Conservation (phyloP, 2,888 invertebrate genomes). For the Megamerina dolium region DNA sequence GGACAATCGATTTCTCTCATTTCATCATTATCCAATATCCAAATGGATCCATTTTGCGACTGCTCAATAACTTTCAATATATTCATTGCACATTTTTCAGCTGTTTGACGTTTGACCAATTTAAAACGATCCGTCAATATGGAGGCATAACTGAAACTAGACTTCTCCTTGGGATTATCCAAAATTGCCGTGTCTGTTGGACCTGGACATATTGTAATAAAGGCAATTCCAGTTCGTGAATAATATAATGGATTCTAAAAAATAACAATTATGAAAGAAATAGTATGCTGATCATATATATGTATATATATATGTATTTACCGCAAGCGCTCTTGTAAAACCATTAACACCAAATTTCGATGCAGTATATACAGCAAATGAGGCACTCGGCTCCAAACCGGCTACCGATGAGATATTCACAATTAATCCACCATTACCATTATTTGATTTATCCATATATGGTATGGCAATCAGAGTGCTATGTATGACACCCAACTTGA, state of each 20-base stretch:
- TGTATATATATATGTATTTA: slow-evolving; percentile 25
- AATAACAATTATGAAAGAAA: slow-evolving; percentile 3
- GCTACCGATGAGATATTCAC: slow-evolving; percentile 46
- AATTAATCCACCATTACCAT: slow-evolving; percentile 45
- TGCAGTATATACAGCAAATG: slow-evolving; percentile 43
- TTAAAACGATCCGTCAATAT: slow-evolving; percentile 20
- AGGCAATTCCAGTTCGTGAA: slow-evolving; percentile 21
- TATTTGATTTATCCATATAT: slow-evolving; percentile 46
- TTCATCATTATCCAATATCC: slow-evolving; percentile 29
- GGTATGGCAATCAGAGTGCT: slow-evolving; percentile 42
- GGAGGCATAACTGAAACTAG: slow-evolving; percentile 22
- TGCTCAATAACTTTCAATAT: slow-evolving; percentile 26
- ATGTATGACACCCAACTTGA: slow-evolving; percentile 48
- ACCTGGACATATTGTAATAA: slow-evolving; percentile 30
- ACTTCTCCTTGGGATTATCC: slow-evolving; percentile 14
- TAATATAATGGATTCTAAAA: slow-evolving; percentile 20
- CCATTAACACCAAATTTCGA: slow-evolving; percentile 47
- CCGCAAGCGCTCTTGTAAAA: slow-evolving; percentile 41
- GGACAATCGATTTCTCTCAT: slow-evolving; percentile 25
- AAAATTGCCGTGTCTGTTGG: slow-evolving; percentile 22
- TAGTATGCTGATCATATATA: neutral
- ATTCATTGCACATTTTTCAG: slow-evolving; percentile 27
- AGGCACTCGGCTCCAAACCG: slow-evolving; percentile 30
- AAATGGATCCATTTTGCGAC: slow-evolving; percentile 30
- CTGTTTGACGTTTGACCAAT: slow-evolving; percentile 22